Evolutionary conservation across 2,113 vertebrate genomes (phyloP), one percentile per base, ranked within the genome.

Genomic region (Glaucomys volans): DNA sequence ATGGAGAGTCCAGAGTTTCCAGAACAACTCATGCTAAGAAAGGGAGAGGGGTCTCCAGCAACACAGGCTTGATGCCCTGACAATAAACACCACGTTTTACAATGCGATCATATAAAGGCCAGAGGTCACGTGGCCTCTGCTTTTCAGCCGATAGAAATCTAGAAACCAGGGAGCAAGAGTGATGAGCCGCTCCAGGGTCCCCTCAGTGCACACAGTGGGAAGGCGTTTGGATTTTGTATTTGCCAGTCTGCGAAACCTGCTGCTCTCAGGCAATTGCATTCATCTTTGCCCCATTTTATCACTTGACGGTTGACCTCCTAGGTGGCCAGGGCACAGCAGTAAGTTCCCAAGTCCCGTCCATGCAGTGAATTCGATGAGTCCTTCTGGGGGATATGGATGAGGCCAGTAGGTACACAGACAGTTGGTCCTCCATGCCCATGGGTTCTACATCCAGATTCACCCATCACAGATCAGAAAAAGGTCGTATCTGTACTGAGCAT

Each of bases 81-180:
- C 50, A 37, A 52, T 77, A 13, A 87, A 8, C 62, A 69, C 62
- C 90, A 90, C 57, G 89, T 89, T 80, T 95, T 90, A 62, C 26
- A 57, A 54, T 62, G 24, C 89, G 66, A 67, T 90, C 91, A 97
- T 94, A 77, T 88, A 81, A n/a, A 93, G 82, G 52, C 95, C 96
- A 97, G 80, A 37, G n/a, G 0, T 2, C 0, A 0, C 9, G 4
- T 59, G 88, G 87, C 88, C 90, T 87, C 52, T 47, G 80, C 77
- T 84, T 71, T 88, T 79, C 66, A 67, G 77, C 75, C 94, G 95
- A 94, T 76, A 32, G 83, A 95, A 97, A 7, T 88, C 90, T 14
- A n/a, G 16, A 35, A 87, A 91, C 76, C 1, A 8, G 76, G 26
- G 0, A 42, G 88, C 67, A 0, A 28, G 50, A 20, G 44, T 69